Evolutionary conservation across 2,888 invertebrate genomes (phyloP).

Genomic region (Epinotia nisella): DNA sequence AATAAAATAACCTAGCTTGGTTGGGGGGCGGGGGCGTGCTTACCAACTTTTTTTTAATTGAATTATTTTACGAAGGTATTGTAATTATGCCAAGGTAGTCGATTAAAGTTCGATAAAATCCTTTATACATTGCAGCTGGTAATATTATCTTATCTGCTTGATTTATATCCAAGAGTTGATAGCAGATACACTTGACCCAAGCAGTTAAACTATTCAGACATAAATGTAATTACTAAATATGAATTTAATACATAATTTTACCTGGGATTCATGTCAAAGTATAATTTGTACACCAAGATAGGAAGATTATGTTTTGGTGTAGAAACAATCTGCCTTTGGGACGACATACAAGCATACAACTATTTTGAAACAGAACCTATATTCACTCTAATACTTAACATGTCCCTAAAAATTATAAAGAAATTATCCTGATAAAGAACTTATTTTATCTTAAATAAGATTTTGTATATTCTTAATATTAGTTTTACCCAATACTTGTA

Average conservation of each 20-base stretch:
- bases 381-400: too few relatives aligned
- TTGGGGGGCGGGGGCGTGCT: constrained; percentile 7
- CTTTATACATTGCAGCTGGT: constrained; percentile 16
- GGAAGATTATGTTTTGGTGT: too few relatives aligned
- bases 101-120: constrained; percentile 15
- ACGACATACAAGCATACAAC: too few relatives aligned
- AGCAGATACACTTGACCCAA: constrained; percentile 37
- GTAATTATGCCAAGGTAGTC: constrained; percentile 38
- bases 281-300: too few relatives aligned
- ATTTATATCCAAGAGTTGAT: constrained; percentile 29
- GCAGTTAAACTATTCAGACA: constrained; percentile 11
- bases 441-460: not conserved
- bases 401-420: not conserved
- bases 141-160: constrained; percentile 39
- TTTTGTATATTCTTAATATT: not conserved
- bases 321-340: too few relatives aligned
- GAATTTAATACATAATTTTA: not conserved
- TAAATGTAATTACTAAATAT: not conserved
- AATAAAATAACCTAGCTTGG: constrained; percentile 42
- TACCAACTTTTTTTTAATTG: constrained; percentile 20
- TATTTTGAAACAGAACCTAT: too few relatives aligned
- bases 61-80: constrained; percentile 28
- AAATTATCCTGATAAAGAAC: not conserved
- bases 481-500: too few relatives aligned
- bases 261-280: not conserved